Base-by-base conservation (phyloP, 30 jellyfish, hydroid and myxozoan genomes). In the Haliclystus octoradiatus region DNA sequence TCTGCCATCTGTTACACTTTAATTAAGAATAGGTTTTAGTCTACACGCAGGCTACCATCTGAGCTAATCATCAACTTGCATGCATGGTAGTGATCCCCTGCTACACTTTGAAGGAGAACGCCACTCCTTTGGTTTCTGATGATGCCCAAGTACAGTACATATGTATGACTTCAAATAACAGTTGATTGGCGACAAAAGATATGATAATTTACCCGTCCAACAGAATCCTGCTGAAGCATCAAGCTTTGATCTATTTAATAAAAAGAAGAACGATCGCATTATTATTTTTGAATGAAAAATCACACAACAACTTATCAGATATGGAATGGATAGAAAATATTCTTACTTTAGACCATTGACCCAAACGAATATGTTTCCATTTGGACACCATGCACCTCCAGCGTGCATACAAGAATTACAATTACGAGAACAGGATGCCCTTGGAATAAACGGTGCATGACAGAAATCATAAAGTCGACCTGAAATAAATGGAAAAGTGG, bases 311-410 rank as follows among this genome's bases (percentile, higher is more conserved):
- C n/a, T n/a, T n/a, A n/a, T n/a, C n/a, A n/a, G n/a, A n/a, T n/a
- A n/a, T n/a, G n/a, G n/a, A n/a, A n/a, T n/a, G n/a, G n/a, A n/a
- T n/a, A n/a, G n/a, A n/a, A n/a, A n/a, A n/a, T n/a, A n/a, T n/a
- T n/a, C n/a, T n/a, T 74, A 82, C 93, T 78, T 75, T 40, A 89
- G 95, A 33, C 98, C 98, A 52, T 89, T 89, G 26, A 89, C 81
- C 98, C 98, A 89, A 23, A 89, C 79, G 40, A 52, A 75, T 5
- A 89, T 63, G 47, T 82, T 49, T 14, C 98, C 98, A 50, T 80
- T 84, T 1, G 98, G 94, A 73, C 98, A 89, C 98, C 98, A 89
- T 34, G 95, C 98, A 32, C 98, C 98, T 19, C 89, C 89, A 33
- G 75, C 76, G 50, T 77, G 69, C 19, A 83, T 89, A 62, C 98